Conservation (phyloP, 2,888 invertebrate genomes). For the Auanema freiburgensis region DNA sequence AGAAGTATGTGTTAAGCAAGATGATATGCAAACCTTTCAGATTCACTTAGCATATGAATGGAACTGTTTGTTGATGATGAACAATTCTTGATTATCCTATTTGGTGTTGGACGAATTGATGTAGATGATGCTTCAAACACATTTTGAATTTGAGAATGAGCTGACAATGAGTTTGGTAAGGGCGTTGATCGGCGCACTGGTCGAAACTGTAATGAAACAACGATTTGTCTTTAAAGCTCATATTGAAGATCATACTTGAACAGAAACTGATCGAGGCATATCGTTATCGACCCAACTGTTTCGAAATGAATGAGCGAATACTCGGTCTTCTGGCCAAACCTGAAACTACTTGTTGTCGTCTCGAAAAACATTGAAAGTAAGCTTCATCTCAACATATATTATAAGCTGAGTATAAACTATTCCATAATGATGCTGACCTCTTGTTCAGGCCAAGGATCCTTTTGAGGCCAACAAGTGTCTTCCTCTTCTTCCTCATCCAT, state of each 20-base stretch:
- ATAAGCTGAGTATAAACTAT: not conserved
- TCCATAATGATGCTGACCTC: slow-evolving; percentile 10
- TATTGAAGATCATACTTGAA: slow-evolving; percentile 29
- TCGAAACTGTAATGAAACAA: no score
- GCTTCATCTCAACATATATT: not conserved
- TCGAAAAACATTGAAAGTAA: not conserved
- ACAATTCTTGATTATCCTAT: no score
- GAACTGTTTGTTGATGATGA: no score
- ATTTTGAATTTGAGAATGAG: no score
- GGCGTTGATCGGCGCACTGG: no score
- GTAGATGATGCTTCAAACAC: no score
- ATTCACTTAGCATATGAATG: no score
- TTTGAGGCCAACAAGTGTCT: slow-evolving; percentile 14
- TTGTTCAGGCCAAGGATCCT: slow-evolving; percentile 23
- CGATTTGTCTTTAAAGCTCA: no score
- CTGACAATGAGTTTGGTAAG: no score
- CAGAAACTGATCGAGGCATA: slow-evolving; percentile 29
- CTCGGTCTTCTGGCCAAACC: slow-evolving; percentile 37
- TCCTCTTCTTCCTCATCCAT: slow-evolving; percentile 23
- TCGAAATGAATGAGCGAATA: slow-evolving; percentile 11
- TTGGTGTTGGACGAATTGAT: no score
- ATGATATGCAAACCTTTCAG: no score
- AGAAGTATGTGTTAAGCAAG: not conserved
- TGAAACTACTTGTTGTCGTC: slow-evolving; percentile 10
- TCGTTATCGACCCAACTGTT: slow-evolving; percentile 31